A percentile compares a stretch with the other conserved stretches of the same genome.
These are phyloP conservation scores for Erythrolamprus reginae DNA, from an alignment of 2,113 vertebrate species.

Conservation along the genomic window DNA sequence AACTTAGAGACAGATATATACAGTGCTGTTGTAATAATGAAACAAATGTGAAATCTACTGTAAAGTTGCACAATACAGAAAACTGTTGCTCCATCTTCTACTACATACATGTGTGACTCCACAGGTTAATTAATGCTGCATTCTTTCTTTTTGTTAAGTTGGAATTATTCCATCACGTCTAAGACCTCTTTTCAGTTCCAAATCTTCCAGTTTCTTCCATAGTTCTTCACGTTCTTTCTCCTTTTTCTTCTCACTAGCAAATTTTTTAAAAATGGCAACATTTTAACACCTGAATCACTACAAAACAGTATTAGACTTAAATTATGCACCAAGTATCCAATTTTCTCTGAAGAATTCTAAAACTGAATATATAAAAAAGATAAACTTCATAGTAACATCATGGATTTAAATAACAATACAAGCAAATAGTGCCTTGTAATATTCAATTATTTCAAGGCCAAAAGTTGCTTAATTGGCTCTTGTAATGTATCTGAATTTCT, in stretches of 20 bases:
- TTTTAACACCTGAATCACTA: not conserved
- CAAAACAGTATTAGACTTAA: slow-evolving; percentile 5
- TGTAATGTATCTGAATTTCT: not conserved
- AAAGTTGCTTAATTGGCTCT: not conserved
- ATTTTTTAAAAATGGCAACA: slow-evolving; percentile 48
- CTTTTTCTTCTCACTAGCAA: slow-evolving; percentile 95
- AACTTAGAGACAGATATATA: slow-evolving; percentile 96
- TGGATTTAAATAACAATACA: not conserved
- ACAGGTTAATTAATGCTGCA: slow-evolving; percentile 74
- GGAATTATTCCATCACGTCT: slow-evolving; percentile 95
- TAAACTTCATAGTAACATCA: not conserved
- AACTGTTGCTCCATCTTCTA: slow-evolving; percentile 84
- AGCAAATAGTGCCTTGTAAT: not conserved
- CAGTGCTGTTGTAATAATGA: slow-evolving; percentile 99
- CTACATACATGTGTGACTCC: slow-evolving; percentile 81
- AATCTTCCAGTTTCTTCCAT: slow-evolving; percentile 98
- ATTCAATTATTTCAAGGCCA: not conserved
- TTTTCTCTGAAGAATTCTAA: not conserved
- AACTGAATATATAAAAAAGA: not conserved
- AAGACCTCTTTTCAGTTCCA: slow-evolving; percentile 97
- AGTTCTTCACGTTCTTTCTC: slow-evolving; percentile 98
- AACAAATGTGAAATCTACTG: slow-evolving; percentile 98
- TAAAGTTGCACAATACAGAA: slow-evolving; percentile 98
- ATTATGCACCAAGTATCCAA: not conserved
- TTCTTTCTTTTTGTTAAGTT: slow-evolving; percentile 83